Base-by-base conservation (phyloP, 1,140 invertebrate species). In the Lepidostoma basale region DNA sequence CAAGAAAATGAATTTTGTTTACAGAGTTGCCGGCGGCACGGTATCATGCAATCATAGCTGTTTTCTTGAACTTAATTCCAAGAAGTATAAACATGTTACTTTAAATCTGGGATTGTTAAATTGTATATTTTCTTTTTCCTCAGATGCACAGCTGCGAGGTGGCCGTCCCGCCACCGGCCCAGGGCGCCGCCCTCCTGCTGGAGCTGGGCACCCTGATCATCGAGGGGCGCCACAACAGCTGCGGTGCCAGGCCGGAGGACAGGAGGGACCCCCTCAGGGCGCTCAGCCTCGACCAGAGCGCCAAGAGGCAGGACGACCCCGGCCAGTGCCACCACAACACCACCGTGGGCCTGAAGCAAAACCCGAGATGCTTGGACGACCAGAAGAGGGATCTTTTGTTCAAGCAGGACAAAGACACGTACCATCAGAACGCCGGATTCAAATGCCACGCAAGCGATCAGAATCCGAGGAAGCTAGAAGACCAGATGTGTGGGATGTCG, bases 61-160 rank as follows among this genome's bases (percentile, higher is more conserved):
- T n/a, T n/a, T n/a, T n/a, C n/a, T 40, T 40, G 39, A 40, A 0
- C 39, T 16, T 40, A 16, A 18, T 18, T 18, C 14, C 14, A 40
- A 40, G 14, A 40, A 16, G 3, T 16, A 14, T 9, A 40, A 40
- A 40, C 10, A 40, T 40, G 12, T 40, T 16, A 10, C 4, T 39
- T 14, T 39, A 12, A 5, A 0, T 40, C n/a, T 40, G 39, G 18
- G 39, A 18, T 6, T 3, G 3, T 42, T 42, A 22, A 49, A 49
- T 3, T 49, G 45, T 3, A 3, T 28, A 16, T 58, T 58, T 58
- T 39, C 1, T 58, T 39, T 36, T 0, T 22, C 30, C 14, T 71
- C 78, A 82, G 80, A 83, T 82, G 80, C 81, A 83, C 76, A 81
- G 80, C 75, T 78, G 77, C 70, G 70, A 68, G 26, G 68, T 75